Conservation (phyloP, 2,888 invertebrate species). For the Catotricha subobsoleta region DNA sequence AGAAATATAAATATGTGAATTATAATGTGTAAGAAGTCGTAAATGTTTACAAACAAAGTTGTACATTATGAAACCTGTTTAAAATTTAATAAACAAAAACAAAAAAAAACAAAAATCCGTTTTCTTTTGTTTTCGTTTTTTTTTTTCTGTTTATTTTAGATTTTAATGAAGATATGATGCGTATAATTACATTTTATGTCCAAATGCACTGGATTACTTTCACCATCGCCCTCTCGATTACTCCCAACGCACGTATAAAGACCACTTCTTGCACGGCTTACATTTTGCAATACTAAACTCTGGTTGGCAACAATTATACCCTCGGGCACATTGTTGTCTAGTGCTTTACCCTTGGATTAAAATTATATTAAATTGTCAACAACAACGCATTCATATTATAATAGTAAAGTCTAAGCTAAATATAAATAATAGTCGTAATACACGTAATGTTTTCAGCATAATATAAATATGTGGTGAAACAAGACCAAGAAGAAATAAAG, state of each 20-base stretch:
- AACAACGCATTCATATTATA: slow-evolving; percentile 4
- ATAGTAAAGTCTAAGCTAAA: too few species aligned
- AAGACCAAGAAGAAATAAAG: too few species aligned
- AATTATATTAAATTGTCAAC: slow-evolving; percentile 8
- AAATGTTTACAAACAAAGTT: not conserved
- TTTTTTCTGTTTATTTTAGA: too few species aligned
- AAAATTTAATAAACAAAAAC: slow-evolving; percentile 2
- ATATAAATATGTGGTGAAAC: too few species aligned
- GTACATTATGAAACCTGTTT: not conserved
- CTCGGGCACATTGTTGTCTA: slow-evolving; percentile 59
- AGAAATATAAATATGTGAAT: too few species aligned
- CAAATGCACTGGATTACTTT: slow-evolving; percentile 42
- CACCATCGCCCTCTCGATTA: slow-evolving; percentile 75
- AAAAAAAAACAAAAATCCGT: slow-evolving; percentile 1
- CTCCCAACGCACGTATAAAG: slow-evolving; percentile 76
- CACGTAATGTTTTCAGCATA: too few species aligned
- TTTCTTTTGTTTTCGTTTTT: too few species aligned
- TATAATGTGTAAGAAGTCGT: not conserved
- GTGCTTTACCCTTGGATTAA: slow-evolving; percentile 14
- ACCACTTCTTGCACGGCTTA: slow-evolving; percentile 56
- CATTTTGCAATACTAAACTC: slow-evolving; percentile 73
- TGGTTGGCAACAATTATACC: slow-evolving; percentile 79
- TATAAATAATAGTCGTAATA: too few species aligned
- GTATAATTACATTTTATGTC: slow-evolving; percentile 62
- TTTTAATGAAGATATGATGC: slow-evolving; percentile 1